phyloP scores from a whole-genome alignment of 2,888 invertebrate genomes.

The Yponomeuta plumbellus region DNA sequence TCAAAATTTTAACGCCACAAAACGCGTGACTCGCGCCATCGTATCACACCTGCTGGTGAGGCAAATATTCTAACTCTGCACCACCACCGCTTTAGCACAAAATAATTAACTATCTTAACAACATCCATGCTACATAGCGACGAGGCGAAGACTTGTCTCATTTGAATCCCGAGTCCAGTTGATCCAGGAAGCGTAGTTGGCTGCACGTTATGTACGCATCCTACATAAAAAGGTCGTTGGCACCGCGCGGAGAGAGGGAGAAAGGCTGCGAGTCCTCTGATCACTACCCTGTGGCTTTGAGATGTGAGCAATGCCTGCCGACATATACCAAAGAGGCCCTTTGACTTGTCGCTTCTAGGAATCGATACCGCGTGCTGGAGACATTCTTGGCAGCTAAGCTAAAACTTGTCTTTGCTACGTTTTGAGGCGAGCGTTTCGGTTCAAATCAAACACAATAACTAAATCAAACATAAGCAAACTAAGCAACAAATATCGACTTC shows the following conservation, averaged over 20 bases:
- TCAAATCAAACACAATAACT: too few species aligned
- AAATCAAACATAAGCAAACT: too few species aligned
- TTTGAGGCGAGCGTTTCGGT: too few species aligned
- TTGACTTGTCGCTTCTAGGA: constrained; percentile 9
- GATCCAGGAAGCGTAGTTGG: constrained; percentile 41
- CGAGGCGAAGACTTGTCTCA: constrained; percentile 5
- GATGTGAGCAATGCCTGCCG: constrained; percentile 4
- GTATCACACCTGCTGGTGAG: too few species aligned
- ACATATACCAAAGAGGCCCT: background rate
- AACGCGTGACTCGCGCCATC: too few species aligned
- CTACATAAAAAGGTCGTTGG: constrained; percentile 55
- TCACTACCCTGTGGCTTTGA: constrained; percentile 12
- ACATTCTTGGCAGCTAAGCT: background rate
- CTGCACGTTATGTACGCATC: constrained; percentile 35
- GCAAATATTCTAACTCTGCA: too few species aligned
- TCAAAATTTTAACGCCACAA: too few species aligned
- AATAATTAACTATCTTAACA: too few species aligned
- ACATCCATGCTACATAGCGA: background rate
- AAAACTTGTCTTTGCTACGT: too few species aligned
- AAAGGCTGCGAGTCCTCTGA: constrained; percentile 10
- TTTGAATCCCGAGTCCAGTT: constrained; percentile 30
- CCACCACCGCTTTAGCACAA: too few species aligned
- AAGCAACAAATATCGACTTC: too few species aligned
- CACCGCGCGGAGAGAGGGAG: constrained; percentile 30
- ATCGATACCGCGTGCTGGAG: background rate